Base-by-base conservation (phyloP, 2,888 invertebrate species). In the Leptinotarsa haldemani region DNA sequence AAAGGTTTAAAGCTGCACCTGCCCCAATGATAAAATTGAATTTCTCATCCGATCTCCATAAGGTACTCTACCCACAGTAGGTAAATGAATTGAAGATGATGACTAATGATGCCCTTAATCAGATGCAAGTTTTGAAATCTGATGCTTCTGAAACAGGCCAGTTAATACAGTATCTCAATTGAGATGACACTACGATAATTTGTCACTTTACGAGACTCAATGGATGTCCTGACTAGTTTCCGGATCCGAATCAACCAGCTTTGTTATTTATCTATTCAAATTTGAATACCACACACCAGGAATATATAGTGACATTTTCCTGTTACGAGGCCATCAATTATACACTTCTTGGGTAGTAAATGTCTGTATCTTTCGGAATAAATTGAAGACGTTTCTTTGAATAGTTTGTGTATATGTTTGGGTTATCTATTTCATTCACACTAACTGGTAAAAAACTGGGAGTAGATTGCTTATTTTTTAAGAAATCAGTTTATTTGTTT, bases 191-290 rank as follows among this genome's bases (percentile, higher is more conserved):
- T 22, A 22, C 20, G 56, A 22, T 56, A 22, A 56, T 56, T 56
- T 56, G 56, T 56, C 56, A 56, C 22, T 22, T 56, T 56, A 22
- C 56, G 22, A 56, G 56, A 56, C 22, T 20, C 56, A 25, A 13
- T 56, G 56, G 56, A 56, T 22, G 22, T 56, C 22, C 56, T 56
- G 56, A 56, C 56, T 56, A 56, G 56, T 56, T 56, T 56, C 56
- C 56, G 56, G 56, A 56, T 56, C 56, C 25, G 56, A 56, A 56
- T 56, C 15, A 56, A 56, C 56, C 22, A 22, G 56, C 56, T 13
- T 22, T 20, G 56, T 56, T 56, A 56, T 56, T 56, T 56, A 56
- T 56, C 56, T 56, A 56, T 56, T 56, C 56, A 56, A 56, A 56
- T 56, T 56, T 56, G 56, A 56, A 56, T 56, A 20, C 56, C 56